Base-by-base conservation (phyloP, 2,113 vertebrate species). In the Pipa parva region DNA sequence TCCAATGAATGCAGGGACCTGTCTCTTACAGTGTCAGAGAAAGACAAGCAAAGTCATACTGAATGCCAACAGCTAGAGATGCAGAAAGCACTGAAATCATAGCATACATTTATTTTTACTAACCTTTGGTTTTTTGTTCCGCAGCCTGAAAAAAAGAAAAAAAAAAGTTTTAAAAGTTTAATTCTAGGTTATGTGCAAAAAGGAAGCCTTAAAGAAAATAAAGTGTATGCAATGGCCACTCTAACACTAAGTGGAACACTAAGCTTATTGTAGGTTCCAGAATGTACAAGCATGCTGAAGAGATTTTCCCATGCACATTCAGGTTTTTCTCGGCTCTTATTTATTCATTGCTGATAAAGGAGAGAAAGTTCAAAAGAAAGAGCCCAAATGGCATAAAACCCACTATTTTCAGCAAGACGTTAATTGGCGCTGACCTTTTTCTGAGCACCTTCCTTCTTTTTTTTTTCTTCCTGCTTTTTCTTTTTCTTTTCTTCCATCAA, bases 401-500 rank as follows among this genome's bases (percentile, higher is more conserved):
- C n/a, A n/a, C n/a, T n/a, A n/a, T n/a, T n/a, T n/a, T n/a, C n/a
- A n/a, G n/a, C n/a, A n/a, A n/a, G 22, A 63, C n/a, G 24, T 3
- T 20, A 56, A 45, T 24, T 10, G 15, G 27, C 27, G 36, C 87
- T 77, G 65, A 97, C 95, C 95, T 95, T 94, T 90, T 94, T 98
- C 87, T 94, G 93, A 91, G 91, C 85, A 79, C 90, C 78, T 86
- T 97, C 93, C 85, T 93, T 97, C 91, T 97, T 97, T 83, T 89
- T 92, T 91, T 97, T 97, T 87, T 95, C 93, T 92, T 96, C 94
- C 91, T 94, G 93, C 83, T 92, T 97, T 95, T 95, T 97, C 90
- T 91, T 96, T 97, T 91, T 97, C 92, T 92, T 97, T 95, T 98
- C 93, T 97, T 98, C 95, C 95, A 98, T 98, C 95, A 97, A 98